A percentile compares a stretch with the other conserved stretches of the same genome.
These are phyloP conservation scores for Drymonia ruficornis DNA, from an alignment of 2,888 invertebrate species.

Conservation along the genomic window DNA sequence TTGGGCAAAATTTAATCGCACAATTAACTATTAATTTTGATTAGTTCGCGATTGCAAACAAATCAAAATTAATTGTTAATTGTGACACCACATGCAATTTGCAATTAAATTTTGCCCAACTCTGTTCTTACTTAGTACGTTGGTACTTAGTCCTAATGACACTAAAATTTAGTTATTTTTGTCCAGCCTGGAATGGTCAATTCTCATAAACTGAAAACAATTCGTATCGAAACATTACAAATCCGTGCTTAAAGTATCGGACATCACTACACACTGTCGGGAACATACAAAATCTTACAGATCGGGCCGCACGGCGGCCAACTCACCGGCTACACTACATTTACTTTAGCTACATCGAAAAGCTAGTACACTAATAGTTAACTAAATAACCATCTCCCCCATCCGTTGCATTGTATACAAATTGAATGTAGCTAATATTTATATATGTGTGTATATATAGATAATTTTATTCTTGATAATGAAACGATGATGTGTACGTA, in stretches of 20 bases:
- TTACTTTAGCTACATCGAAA: slow-evolving; percentile 63
- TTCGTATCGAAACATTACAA: slow-evolving; percentile 2
- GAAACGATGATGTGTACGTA: slow-evolving; percentile 77
- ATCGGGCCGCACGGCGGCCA: slow-evolving; percentile 45
- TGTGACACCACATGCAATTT: too few relatives aligned
- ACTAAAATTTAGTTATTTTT: too few relatives aligned
- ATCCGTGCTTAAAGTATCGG: slow-evolving; percentile 30
- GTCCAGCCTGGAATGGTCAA: too few relatives aligned
- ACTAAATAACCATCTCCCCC: slow-evolving; percentile 58
- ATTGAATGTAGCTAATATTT: slow-evolving; percentile 51
- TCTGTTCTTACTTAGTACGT: too few relatives aligned
- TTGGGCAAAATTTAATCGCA: too few relatives aligned
- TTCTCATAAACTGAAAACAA: neutral
- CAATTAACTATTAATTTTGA: too few relatives aligned
- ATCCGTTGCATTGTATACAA: slow-evolving; percentile 48
- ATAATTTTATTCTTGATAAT: slow-evolving; percentile 56
- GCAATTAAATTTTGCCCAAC: too few relatives aligned
- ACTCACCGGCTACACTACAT: slow-evolving; percentile 39
- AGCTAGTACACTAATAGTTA: slow-evolving; percentile 71
- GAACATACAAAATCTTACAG: slow-evolving; percentile 30
- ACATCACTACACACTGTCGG: slow-evolving; percentile 38
- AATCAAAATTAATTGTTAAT: too few relatives aligned
- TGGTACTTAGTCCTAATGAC: too few relatives aligned
- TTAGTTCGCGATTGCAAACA: too few relatives aligned
- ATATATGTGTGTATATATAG: slow-evolving; percentile 39